Evolutionary conservation across 2,113 vertebrate genomes (phyloP).

Genomic region (Lasiurus borealis): DNA sequence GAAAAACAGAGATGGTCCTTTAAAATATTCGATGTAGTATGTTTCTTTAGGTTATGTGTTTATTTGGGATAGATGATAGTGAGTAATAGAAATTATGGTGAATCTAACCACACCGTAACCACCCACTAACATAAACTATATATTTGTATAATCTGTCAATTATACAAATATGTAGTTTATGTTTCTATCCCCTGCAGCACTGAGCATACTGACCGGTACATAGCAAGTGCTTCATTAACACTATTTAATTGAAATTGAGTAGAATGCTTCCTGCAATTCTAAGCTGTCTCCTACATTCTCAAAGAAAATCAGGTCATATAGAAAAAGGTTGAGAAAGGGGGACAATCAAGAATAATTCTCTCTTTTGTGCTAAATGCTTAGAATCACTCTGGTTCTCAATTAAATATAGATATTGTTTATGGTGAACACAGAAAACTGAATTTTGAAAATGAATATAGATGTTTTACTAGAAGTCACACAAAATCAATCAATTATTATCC

Average conservation of each 20-base stretch:
- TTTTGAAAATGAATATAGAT: not conserved
- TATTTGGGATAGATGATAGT: not conserved
- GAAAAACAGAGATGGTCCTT: not conserved
- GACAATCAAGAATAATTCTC: not conserved
- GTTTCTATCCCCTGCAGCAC: not conserved
- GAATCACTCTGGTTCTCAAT: constrained; percentile 20
- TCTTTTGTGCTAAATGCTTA: not conserved
- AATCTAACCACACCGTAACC: not conserved
- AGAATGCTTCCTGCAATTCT: not conserved
- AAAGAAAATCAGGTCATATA: not conserved
- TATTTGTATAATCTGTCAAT: not conserved
- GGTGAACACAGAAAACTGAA: not conserved
- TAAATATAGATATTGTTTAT: not conserved
- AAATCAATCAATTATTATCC: not conserved
- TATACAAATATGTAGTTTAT: not conserved
- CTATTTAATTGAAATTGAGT: constrained; percentile 3
- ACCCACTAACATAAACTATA: not conserved
- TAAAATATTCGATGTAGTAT: not conserved
- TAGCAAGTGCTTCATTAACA: not conserved
- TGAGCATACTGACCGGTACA: not conserved
- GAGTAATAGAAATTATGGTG: not conserved
- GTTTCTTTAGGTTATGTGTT: not conserved
- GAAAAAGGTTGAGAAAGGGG: not conserved
- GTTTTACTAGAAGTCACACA: constrained; percentile 25
- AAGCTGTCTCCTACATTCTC: not conserved